Percentiles rank a stretch among this genome's conserved stretches.
Conservation (phyloP, 2,797 vertebrate species). For the Psittacula derbiana region DNA sequence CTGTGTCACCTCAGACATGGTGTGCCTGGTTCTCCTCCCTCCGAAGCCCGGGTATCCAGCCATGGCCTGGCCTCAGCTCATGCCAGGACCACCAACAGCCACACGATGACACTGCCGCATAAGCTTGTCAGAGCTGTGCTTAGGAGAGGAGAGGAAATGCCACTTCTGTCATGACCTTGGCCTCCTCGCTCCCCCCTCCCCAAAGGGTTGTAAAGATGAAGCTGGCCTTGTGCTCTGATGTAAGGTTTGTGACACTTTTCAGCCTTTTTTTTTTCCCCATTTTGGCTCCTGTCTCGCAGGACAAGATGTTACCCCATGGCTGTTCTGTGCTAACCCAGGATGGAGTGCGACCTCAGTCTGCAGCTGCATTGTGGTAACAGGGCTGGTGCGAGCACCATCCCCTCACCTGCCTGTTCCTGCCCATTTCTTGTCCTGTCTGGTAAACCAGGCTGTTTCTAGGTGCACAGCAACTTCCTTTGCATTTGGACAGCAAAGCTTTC, state of each 20-base stretch:
- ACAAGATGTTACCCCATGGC: accelerated
- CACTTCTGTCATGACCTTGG: not conserved
- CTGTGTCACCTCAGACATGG: not conserved
- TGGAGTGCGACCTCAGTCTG: not conserved
- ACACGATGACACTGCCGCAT: not conserved
- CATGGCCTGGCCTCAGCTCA: accelerated
- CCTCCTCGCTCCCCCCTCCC: not conserved
- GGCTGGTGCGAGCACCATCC: not conserved
- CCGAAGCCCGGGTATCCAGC: not conserved
- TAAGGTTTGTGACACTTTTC: not conserved
- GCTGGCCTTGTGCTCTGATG: too few relatives aligned
- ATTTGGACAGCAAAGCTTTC: not conserved
- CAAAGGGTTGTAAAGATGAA: not conserved
- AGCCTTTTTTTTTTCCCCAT: too few relatives aligned
- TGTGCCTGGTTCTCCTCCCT: not conserved
- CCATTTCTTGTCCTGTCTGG: accelerated
- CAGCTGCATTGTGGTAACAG: accelerated
- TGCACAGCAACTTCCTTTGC: not conserved
- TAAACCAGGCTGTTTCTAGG: not conserved
- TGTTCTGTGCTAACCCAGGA: not conserved
- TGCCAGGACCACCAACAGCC: not conserved
- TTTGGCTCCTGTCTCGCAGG: accelerated
- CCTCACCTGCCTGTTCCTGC: not conserved
- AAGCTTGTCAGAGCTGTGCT: not conserved
- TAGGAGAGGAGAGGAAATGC: not conserved